These are phyloP conservation scores for Malachius bipustulatus DNA, from an alignment of 2,888 invertebrate species.

Conservation along the genomic window DNA sequence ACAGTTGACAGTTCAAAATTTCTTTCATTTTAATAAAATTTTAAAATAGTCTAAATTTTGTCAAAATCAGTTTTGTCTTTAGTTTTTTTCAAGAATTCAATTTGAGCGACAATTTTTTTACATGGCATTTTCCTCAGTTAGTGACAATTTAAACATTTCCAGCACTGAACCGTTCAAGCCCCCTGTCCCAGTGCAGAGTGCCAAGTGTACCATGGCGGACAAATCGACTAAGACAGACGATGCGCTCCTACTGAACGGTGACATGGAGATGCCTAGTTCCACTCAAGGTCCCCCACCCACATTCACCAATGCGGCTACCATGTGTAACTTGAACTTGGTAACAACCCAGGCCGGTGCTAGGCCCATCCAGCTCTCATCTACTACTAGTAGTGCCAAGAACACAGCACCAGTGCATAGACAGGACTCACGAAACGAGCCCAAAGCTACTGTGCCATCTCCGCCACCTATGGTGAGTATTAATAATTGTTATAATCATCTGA, in stretches of 20 bases:
- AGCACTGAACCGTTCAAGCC: no score
- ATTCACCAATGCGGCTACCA: slow-evolving; percentile 43
- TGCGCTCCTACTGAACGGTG: slow-evolving; percentile 31
- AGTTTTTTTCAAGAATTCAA: no score
- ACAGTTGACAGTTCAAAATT: no score
- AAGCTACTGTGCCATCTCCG: slow-evolving; percentile 24
- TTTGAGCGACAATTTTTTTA: no score
- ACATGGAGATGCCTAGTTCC: slow-evolving; percentile 25
- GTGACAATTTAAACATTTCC: no score
- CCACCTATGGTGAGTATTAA: slow-evolving; percentile 18
- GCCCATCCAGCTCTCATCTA: slow-evolving; percentile 24
- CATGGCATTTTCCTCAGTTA: no score
- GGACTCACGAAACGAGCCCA: slow-evolving; percentile 16
- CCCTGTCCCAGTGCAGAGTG: slow-evolving; percentile 34
- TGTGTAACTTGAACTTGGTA: slow-evolving; percentile 40
- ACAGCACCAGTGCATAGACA: slow-evolving; percentile 18
- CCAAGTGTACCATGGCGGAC: slow-evolving; percentile 46
- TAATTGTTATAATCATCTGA: no score
- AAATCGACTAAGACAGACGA: slow-evolving; percentile 60
- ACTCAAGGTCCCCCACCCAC: no score
- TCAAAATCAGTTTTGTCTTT: no score
- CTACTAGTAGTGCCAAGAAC: slow-evolving; percentile 21
- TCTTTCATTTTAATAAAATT: no score
- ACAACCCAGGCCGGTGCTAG: slow-evolving; percentile 29
- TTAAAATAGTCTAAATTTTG: no score